These are phyloP conservation scores for Archocentrus centrarchus DNA, from an alignment of 2,113 vertebrate genomes.

Conservation along the genomic window DNA sequence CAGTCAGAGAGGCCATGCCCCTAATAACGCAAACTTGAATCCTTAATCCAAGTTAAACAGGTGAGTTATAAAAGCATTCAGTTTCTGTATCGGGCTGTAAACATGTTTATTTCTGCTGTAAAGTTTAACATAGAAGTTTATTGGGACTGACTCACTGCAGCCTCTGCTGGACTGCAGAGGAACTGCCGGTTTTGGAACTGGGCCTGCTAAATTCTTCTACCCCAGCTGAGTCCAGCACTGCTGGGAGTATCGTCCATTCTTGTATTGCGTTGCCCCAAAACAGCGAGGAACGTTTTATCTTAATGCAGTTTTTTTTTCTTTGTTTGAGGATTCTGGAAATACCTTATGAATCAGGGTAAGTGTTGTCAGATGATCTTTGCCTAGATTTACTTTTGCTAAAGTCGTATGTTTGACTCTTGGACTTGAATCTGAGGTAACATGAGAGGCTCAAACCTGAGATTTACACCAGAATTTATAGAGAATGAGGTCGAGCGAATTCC, in stretches of 20 bases:
- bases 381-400: background rate
- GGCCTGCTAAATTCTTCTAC: background rate
- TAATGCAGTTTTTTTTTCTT: background rate
- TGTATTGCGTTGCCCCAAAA: background rate
- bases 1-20: background rate
- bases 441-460: background rate
- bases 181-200: background rate
- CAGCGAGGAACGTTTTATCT: background rate
- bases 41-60: background rate
- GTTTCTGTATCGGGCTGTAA: background rate
- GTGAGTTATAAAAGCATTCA: rapidly evolving
- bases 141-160: background rate
- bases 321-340: background rate
- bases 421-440: constrained; percentile 6
- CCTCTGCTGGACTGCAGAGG: background rate
- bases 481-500: background rate
- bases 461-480: background rate
- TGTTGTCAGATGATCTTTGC: background rate
- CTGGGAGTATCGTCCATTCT: background rate
- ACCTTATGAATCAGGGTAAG: background rate
- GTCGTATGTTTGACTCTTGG: background rate
- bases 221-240: background rate
- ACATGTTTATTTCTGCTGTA: background rate
- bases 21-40: background rate
- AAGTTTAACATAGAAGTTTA: background rate